Base-by-base conservation (phyloP, 2,888 invertebrate genomes). In the Pimpla rufipes region DNA sequence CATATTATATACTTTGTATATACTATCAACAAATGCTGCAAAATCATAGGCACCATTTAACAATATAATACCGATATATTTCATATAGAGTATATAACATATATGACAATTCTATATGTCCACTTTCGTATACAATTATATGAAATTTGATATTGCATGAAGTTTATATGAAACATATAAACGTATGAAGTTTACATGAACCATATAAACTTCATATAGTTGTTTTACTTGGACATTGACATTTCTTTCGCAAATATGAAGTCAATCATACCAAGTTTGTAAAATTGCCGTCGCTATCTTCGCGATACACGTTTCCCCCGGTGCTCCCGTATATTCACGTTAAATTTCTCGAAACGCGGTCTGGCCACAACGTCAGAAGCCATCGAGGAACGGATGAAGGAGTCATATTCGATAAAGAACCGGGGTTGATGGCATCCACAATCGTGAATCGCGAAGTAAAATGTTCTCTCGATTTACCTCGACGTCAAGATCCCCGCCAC, bases 401-500 rank as follows among this genome's bases (percentile, higher is more conserved):
- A 55, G 55, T n/a, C 4, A 55, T 55, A 23, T 55, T 55, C 23
- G 23, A 55, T 55, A 55, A 23, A 55, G 55, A 23, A 13, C 6
- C 11, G 23, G 18, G 21, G 21, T 10, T 23, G 29, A 55, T 23
- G 11, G 23, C 11, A 23, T 23, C 4, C 23, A 55, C 23, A 23
- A 55, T 55, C 55, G 55, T 23, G 23, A 11, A 55, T 13, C 23
- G 23, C 23, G 37, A 62, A 62, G 37, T 40, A 40, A 10, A 37
- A 18, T 40, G 5, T 78, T 71, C 62, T n/a, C 70, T n/a, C 23
- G 64, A 45, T 59, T 57, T 50, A 37, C 50, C 37, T 29, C 37
- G 13, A 50, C 59, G 59, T 23, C 77, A 68, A 77, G 47, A 77
- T 66, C 40, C 68, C 59, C 47, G 37, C 47, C 50, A 16, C 77